Evolutionary conservation across 2,113 vertebrate species (phyloP), one percentile per base, ranked within the genome.

Genomic region (Platanista minor): DNA sequence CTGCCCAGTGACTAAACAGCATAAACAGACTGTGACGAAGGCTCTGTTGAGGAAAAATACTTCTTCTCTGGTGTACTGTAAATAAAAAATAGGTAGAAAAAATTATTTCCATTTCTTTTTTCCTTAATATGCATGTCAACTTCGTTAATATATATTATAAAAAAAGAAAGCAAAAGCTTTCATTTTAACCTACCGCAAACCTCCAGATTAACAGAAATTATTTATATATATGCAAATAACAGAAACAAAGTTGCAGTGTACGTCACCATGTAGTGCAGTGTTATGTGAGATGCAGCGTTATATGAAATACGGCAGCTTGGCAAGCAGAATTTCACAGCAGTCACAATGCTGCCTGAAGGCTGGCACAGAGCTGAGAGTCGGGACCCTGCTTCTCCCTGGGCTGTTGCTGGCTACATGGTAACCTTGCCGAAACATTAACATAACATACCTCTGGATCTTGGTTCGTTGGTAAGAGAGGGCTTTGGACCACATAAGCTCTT

Each of bases 1-100:
- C 99, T 4, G 99, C 99, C 99, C 99, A 99, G 97, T 99, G 99
- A 98, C 99, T 99, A 98, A 99, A 99, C 97, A 99, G 98, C 99
- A 99, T 99, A 97, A 99, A 99, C 1, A 99, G 99, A 96, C 99
- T 99, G 98, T 99, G 99, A 97, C 99, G 99, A 61, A 99, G 99
- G 82, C 99, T 99, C 98, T 99, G 99, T 93, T 99, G 99, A 4
- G 99, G 99, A 96, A 99, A 99, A 98, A 99, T 99, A 96, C 99
- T 99, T 98, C 99, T 99, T 97, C 99, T 99, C 98, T 99, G 99
- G 98, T 99, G 99, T n/a, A 99, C 99, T 99, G 98, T 1, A 97
- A 94, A 97, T 72, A 87, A 90, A 96, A 61, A 36, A 92, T 2
- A 95, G 31, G 77, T 0, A 69, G 54, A 61, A 36, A 97, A 75